Percentiles rank a stretch among this genome's conserved stretches.
phyloP scores from a whole-genome alignment of 2,797 vertebrate genomes.

The Nannoperca obscura region DNA sequence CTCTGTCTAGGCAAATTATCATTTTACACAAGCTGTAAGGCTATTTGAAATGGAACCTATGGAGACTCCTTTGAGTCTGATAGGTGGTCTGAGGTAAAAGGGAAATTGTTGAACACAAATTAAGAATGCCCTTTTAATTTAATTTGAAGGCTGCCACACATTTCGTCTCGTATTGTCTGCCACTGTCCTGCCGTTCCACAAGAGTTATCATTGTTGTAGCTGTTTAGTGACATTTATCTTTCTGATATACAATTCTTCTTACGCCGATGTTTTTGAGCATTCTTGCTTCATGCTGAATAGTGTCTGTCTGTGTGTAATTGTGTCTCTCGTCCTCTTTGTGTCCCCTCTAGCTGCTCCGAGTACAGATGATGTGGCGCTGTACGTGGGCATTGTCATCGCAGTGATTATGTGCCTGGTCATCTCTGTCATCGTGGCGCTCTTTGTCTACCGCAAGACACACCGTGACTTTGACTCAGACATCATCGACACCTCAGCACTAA shows the following conservation, averaged over 20 bases:
- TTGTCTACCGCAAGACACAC: constrained; percentile 96
- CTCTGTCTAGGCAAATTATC: constrained; percentile 62
- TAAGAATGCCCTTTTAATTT: background rate
- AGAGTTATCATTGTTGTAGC: background rate
- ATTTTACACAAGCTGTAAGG: constrained; percentile 52
- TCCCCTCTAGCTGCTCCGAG: constrained; percentile 89
- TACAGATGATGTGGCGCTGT: constrained; percentile 93
- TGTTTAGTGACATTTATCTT: constrained; percentile 28
- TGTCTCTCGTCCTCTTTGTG: constrained; percentile 20
- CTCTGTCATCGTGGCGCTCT: constrained; percentile 91
- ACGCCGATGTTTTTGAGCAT: background rate
- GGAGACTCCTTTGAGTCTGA: constrained; percentile 40
- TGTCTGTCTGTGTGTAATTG: background rate
- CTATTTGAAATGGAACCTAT: constrained; percentile 52
- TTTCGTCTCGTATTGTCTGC: background rate
- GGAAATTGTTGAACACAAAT: constrained; percentile 33
- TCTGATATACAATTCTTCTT: background rate
- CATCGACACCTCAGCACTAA: constrained; percentile 94
- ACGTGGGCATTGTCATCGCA: constrained; percentile 93
- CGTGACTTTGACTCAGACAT: constrained; percentile 95
- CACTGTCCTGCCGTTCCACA: background rate
- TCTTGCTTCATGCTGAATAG: background rate
- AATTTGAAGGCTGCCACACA: background rate
- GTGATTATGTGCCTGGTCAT: constrained; percentile 96
- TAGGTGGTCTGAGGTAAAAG: constrained; percentile 35